Evolutionary conservation across 1,140 invertebrate species (phyloP).

Genomic region (Caenorhabditis tropicalis): DNA sequence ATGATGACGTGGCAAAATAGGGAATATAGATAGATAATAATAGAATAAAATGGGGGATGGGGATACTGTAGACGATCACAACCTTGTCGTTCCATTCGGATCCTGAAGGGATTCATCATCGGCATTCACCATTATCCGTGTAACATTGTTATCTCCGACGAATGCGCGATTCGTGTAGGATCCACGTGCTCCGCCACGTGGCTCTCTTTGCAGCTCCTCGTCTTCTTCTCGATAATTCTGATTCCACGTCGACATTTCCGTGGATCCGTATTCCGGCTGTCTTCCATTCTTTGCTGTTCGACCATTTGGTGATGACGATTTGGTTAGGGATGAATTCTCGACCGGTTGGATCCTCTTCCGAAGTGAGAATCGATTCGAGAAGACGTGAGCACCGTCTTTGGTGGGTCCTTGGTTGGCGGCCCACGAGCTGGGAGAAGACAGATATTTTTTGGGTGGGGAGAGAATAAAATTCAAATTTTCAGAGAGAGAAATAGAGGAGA

Average conservation of each 20-base stretch:
- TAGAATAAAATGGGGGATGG: no score
- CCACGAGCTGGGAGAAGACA: not conserved
- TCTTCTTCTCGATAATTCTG: not conserved
- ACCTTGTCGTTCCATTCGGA: not conserved
- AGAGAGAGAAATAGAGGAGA: not conserved
- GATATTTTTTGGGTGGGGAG: not conserved
- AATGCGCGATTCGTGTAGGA: not conserved
- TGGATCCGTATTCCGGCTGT: not conserved
- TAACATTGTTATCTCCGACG: not conserved
- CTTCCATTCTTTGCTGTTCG: not conserved
- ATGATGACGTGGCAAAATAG: not conserved
- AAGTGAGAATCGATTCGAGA: not conserved
- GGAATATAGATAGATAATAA: no score
- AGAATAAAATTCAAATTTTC: not conserved
- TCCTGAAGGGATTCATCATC: not conserved
- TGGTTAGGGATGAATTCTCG: not conserved
- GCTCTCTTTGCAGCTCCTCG: not conserved
- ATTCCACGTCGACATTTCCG: constrained; percentile 14
- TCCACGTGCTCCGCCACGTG: not conserved
- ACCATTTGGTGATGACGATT: not conserved
- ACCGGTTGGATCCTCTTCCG: constrained; percentile 17
- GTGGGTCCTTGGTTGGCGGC: not conserved
- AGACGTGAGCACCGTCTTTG: not conserved
- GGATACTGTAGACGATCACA: not conserved
- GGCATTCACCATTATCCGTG: not conserved